A percentile compares a stretch with the other conserved stretches of the same genome.
Conservation (phyloP, 1,140 invertebrate genomes). For the Lucilia sericata region DNA sequence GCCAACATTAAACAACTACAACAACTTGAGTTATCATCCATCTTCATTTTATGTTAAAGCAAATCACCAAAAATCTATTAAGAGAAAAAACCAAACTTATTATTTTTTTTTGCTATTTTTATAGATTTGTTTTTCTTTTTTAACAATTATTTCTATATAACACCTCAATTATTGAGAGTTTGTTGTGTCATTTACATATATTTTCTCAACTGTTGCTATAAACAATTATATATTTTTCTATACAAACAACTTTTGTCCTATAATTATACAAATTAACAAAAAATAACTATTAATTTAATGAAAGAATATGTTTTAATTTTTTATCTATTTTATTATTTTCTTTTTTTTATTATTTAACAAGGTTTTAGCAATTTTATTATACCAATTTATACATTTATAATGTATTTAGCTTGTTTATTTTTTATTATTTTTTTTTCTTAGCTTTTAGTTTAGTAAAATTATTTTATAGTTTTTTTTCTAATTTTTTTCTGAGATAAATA, state of each 20-base stretch:
- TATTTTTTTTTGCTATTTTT: constrained; percentile 30
- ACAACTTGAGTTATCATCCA: constrained; percentile 8
- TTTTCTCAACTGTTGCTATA: no score
- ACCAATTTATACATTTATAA: constrained; percentile 38
- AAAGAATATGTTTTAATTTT: not conserved
- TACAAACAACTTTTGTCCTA: not conserved
- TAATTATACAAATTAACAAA: not conserved
- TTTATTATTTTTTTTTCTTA: not conserved
- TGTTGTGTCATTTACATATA: no score
- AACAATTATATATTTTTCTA: no score
- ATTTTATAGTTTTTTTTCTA: constrained; percentile 10
- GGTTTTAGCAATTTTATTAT: constrained; percentile 24
- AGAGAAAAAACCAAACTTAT: constrained; percentile 20
- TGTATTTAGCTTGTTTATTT: constrained; percentile 28
- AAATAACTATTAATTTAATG: no score
- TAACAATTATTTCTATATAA: not conserved
- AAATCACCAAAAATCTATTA: constrained; percentile 42
- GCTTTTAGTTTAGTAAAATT: constrained; percentile 40
- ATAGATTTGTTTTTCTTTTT: constrained; percentile 23
- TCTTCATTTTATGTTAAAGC: constrained; percentile 32
- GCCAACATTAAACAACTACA: constrained; percentile 16
- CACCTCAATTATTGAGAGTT: not conserved
- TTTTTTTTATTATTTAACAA: not conserved
- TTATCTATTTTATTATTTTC: not conserved
- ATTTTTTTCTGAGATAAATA: not conserved